A percentile compares a stretch with the other conserved stretches of the same genome.
Evolutionary conservation across 2,113 vertebrate species (phyloP).

Genomic region (Vimba vimba): DNA sequence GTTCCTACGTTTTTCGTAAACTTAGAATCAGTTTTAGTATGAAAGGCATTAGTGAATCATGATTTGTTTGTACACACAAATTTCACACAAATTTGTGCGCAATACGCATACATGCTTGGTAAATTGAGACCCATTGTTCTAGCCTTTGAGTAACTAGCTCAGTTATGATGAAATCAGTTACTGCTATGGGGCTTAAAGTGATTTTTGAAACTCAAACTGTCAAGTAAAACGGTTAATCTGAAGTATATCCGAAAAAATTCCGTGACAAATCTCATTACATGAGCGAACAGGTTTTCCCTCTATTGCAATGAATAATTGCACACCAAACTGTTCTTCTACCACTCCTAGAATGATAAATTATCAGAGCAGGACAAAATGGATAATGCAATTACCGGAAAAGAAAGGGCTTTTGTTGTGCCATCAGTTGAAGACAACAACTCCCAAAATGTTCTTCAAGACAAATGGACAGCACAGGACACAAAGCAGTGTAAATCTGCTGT

Average conservation of each 20-base stretch:
- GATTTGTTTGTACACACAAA: too few species aligned
- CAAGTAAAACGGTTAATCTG: background rate
- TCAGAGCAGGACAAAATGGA: background rate
- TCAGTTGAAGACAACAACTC: background rate
- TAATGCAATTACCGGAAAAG: background rate
- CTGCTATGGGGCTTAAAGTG: background rate
- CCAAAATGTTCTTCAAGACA: background rate
- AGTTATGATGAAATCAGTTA: background rate
- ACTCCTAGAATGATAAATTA: background rate
- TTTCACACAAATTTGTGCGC: too few species aligned
- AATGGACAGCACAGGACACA: background rate
- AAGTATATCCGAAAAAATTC: background rate
- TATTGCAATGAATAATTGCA: background rate
- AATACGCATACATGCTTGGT: too few species aligned
- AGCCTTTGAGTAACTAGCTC: too few species aligned
- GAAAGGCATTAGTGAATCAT: too few species aligned
- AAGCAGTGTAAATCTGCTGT: background rate
- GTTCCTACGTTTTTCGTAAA: too few species aligned
- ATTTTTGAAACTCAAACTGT: background rate
- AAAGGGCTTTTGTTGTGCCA: conserved; percentile 10
- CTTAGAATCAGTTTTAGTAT: too few species aligned
- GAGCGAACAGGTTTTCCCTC: background rate
- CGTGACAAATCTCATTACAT: background rate
- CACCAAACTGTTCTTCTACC: background rate
- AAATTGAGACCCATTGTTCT: too few species aligned